Evolutionary conservation across 2,888 invertebrate genomes (phyloP).

Genomic region (Willowsia nigromaculata): DNA sequence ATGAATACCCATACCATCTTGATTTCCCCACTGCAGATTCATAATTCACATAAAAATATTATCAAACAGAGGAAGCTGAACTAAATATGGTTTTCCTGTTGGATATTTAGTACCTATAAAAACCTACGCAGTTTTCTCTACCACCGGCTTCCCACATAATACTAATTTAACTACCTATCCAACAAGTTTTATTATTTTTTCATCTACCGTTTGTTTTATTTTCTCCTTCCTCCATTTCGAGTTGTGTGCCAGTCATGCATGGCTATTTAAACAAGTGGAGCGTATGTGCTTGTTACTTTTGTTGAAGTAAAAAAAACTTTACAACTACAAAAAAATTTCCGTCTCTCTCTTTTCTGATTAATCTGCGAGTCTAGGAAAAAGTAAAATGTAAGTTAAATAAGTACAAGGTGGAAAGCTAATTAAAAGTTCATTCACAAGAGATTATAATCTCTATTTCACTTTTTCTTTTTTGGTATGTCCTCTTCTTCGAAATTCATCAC

Average conservation of each 20-base stretch:
- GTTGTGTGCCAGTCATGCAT: not conserved
- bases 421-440: conserved; percentile 66
- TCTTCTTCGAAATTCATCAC: conserved; percentile 1
- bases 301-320: not conserved
- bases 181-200: not conserved
- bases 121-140: not conserved
- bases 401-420: conserved; percentile 65
- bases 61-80: not conserved
- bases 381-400: conserved; percentile 45
- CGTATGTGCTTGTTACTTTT: not conserved
- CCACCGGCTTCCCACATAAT: not conserved
- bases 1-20: no score
- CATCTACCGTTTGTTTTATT: not conserved
- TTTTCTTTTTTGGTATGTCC: not conserved
- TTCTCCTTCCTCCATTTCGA: not conserved
- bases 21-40: not conserved
- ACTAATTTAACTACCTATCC: not conserved
- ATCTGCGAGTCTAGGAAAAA: not conserved
- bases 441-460: conserved; percentile 40
- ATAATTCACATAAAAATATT: not conserved
- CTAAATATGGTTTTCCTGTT: not conserved
- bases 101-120: not conserved
- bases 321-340: not conserved
- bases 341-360: conserved; percentile 1
- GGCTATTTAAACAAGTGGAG: conserved; percentile 4